Conservation (phyloP, 64 coral and sea anemone species). For the Pachyseris speciosa region DNA sequence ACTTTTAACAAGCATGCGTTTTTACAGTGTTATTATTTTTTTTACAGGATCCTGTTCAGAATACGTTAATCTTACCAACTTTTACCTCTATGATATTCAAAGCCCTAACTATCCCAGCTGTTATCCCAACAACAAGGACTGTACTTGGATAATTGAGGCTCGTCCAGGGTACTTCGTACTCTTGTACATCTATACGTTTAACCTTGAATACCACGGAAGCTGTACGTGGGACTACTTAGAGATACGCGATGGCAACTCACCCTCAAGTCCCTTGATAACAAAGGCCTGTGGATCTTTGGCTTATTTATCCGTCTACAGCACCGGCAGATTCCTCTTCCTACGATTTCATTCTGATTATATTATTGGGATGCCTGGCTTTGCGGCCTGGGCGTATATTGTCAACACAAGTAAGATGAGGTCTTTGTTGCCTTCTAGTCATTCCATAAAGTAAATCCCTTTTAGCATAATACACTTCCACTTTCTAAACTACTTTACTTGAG, state of each 20-base stretch:
- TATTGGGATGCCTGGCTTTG: not conserved
- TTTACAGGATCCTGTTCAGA: not conserved
- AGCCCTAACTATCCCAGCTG: constrained; percentile 1
- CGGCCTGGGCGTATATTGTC: not conserved
- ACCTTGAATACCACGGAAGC: not conserved
- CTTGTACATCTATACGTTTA: not conserved
- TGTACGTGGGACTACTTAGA: too few species aligned
- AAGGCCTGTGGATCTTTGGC: too few species aligned
- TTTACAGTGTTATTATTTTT: too few species aligned
- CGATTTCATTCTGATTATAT: not conserved
- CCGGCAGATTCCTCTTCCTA: not conserved
- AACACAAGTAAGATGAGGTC: not conserved
- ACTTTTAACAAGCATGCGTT: too few species aligned
- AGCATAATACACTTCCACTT: too few species aligned
- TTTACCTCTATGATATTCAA: not conserved
- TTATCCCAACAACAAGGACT: too few species aligned
- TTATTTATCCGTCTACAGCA: too few species aligned
- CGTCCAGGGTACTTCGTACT: not conserved
- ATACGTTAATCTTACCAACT: not conserved
- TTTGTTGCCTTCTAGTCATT: too few species aligned
- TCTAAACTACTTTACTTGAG: too few species aligned
- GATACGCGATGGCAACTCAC: too few species aligned
- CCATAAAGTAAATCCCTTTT: too few species aligned
- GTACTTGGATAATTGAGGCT: not conserved
- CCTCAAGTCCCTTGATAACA: too few species aligned